Base-by-base conservation (phyloP, 2,888 invertebrate species). In the Thera obeliscata region DNA sequence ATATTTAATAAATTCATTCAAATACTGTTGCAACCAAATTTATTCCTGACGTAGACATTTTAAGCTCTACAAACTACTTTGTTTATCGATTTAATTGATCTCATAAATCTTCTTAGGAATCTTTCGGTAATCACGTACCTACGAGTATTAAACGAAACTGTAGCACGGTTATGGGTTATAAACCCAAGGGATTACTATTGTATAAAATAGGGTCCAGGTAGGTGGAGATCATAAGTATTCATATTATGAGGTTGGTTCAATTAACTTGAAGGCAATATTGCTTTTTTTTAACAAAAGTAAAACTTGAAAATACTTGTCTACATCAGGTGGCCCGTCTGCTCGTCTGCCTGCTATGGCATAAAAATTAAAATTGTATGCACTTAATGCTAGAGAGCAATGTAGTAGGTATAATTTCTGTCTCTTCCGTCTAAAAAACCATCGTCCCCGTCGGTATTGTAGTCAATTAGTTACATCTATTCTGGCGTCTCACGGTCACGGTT, bases 401-500 rank as follows among this genome's bases (percentile, higher is more conserved):
- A 7, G 43, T 43, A 43, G 8, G 43, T 8, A 43, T 46, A 46
- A 52, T 59, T 49, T 12, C 22, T 33, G 35, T 22, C 41, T 61
- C 12, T 7, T 33, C 33, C 2, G 46, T 12, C 33, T 1, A 38
- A 38, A 33, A 22, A 50, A 60, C 7, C 11, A 12, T 9, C 46
- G 50, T 49, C 54, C 33, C 35, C 55, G 52, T 67, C 55, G 48
- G 56, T 61, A 73, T 71, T 71, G 65, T 69, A 74, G 36, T 69
- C 67, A 69, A 61, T 56, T 57, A 61, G 56, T 61, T 46, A 57
- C 49, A 56, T 46, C 41, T 46, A 55, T 48, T 46, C 9, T 41
- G 43, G 43, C 12, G 50, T 61, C 11, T 65, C 61, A 62, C n/a
- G 36, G 62, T 35, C 54, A 46, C 56, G 52, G 57, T 61, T n/a